Conservation (phyloP, 2,797 vertebrate species). For the Eupleurogrammus muticus region DNA sequence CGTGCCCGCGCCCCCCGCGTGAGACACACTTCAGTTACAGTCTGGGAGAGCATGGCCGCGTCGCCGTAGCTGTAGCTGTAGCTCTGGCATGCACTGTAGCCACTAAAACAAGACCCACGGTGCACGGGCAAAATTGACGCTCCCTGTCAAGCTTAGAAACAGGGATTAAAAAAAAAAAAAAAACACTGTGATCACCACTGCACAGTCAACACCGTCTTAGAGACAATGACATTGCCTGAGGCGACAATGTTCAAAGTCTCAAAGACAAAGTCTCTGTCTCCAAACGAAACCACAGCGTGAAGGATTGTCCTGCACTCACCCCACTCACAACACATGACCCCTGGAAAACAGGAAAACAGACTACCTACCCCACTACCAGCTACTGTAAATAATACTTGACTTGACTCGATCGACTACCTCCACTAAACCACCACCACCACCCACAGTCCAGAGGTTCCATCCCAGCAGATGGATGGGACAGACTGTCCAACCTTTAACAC, state of each 20-base stretch:
- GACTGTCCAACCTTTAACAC: slow-evolving; percentile 12
- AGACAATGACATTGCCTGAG: slow-evolving; percentile 34
- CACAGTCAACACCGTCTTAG: background rate
- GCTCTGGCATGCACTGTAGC: slow-evolving; percentile 59
- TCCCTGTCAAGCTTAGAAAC: background rate
- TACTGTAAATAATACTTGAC: too few relatives aligned
- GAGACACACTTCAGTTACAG: slow-evolving; percentile 78
- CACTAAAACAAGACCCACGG: slow-evolving; percentile 47
- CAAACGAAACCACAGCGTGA: background rate
- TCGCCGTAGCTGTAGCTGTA: slow-evolving; percentile 48
- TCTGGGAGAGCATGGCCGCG: slow-evolving; percentile 69
- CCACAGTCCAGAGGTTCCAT: slow-evolving; percentile 23
- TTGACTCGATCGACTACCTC: background rate
- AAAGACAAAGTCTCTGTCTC: slow-evolving; percentile 42
- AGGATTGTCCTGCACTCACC: slow-evolving; percentile 5
- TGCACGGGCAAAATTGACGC: slow-evolving; percentile 16
- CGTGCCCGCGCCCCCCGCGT: slow-evolving; percentile 78
- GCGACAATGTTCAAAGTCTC: slow-evolving; percentile 2
- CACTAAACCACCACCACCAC: slow-evolving; percentile 5
- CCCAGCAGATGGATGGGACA: slow-evolving; percentile 17
- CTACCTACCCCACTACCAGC: background rate
- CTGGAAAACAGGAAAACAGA: slow-evolving; percentile 10
- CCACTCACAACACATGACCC: slow-evolving; percentile 24
- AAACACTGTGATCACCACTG: slow-evolving; percentile 47
- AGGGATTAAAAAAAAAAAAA: too few relatives aligned